Conservation (phyloP, 2,113 vertebrate genomes). For the Xenus cinereus region DNA sequence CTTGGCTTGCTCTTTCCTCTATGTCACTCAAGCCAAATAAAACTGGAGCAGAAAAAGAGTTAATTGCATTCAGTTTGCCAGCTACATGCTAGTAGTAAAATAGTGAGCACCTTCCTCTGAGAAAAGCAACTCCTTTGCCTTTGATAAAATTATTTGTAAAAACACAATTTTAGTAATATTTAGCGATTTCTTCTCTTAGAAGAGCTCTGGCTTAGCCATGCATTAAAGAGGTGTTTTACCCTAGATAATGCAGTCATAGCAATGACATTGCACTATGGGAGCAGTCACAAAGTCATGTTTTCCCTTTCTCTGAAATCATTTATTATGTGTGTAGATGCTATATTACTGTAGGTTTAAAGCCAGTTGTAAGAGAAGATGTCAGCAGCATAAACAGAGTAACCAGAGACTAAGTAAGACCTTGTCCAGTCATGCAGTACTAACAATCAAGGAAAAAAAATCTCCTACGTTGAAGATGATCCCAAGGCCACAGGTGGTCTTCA, state of each 20-base stretch:
- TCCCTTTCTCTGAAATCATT: neutral
- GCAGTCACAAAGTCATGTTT: neutral
- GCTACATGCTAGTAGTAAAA: neutral
- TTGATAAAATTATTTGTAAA: neutral
- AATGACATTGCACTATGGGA: neutral
- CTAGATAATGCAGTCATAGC: neutral
- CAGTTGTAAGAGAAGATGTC: neutral
- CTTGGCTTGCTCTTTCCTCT: neutral
- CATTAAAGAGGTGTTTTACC: neutral
- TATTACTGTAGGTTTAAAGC: neutral
- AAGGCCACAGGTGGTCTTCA: neutral
- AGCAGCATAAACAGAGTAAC: neutral
- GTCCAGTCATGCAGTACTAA: neutral
- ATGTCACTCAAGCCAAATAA: neutral
- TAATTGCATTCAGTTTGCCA: neutral
- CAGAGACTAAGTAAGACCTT: neutral
- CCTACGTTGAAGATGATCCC: neutral
- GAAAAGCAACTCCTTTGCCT: neutral
- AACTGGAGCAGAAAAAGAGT: neutral
- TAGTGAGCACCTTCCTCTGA: neutral
- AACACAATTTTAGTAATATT: neutral
- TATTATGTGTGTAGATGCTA: neutral
- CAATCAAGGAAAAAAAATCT: neutral
- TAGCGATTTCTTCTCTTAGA: neutral
- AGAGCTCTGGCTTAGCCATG: neutral